Percentiles rank a stretch among this genome's conserved stretches.
phyloP scores from a whole-genome alignment of 2,797 vertebrate genomes.

The Melanotaenia nigrans region DNA sequence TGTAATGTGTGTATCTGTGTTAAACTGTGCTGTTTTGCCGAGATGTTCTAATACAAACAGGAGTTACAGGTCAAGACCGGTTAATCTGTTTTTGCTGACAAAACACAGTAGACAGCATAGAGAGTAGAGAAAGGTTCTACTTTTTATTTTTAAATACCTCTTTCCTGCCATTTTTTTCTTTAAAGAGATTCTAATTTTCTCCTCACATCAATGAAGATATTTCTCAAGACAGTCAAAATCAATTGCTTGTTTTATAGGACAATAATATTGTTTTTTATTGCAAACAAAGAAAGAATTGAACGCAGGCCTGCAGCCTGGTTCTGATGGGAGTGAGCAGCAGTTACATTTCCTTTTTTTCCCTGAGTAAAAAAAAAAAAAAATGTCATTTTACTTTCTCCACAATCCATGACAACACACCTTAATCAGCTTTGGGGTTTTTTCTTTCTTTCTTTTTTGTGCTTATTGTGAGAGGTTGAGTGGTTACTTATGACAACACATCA shows the following conservation, averaged over 20 bases:
- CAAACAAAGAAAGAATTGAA: slow-evolving; percentile 42
- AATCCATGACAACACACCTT: slow-evolving; percentile 33
- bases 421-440: slow-evolving; percentile 17
- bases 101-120: slow-evolving; percentile 31
- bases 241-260: slow-evolving; percentile 61
- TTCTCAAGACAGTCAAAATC: slow-evolving; percentile 57
- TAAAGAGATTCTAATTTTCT: slow-evolving; percentile 34
- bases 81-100: slow-evolving; percentile 59
- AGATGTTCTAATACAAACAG: slow-evolving; percentile 57
- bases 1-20: slow-evolving; percentile 27
- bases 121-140: slow-evolving; percentile 10
- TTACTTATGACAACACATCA: slow-evolving; percentile 6
- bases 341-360: slow-evolving; percentile 17
- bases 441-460: slow-evolving; percentile 9
- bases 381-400: slow-evolving; percentile 6
- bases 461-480: slow-evolving; percentile 4
- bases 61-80: slow-evolving; percentile 45
- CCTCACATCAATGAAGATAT: slow-evolving; percentile 39
- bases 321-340: slow-evolving; percentile 19
- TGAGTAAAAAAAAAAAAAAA: slow-evolving; percentile 27
- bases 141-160: slow-evolving; percentile 25
- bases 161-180: neutral
- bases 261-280: slow-evolving; percentile 35
- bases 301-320: slow-evolving; percentile 17
- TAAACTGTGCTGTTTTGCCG: slow-evolving; percentile 56